Evolutionary conservation across 2,797 vertebrate species (phyloP).

Genomic region (Chrosomus eos): DNA sequence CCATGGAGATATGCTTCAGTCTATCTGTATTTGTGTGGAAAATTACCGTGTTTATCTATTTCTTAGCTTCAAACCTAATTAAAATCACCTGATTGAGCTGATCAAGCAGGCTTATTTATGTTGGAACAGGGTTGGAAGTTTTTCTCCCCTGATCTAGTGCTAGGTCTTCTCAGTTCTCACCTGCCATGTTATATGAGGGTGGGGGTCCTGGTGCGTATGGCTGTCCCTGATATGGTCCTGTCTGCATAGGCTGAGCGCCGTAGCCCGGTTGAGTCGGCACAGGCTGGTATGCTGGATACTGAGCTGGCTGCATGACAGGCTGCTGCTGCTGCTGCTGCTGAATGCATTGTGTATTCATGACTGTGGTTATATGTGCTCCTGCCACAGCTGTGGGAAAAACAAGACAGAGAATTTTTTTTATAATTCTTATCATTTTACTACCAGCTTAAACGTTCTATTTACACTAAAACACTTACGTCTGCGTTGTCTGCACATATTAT

Average conservation of each 20-base stretch:
- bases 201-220: constrained; percentile 44
- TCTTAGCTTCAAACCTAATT: too few relatives aligned
- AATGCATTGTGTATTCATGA: constrained; percentile 60
- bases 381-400: neutral
- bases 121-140: neutral
- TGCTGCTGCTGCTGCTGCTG: constrained; percentile 64
- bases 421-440: neutral
- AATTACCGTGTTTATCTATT: too few relatives aligned
- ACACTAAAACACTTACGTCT: constrained; percentile 77
- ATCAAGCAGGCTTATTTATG: too few relatives aligned
- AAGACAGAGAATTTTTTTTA: neutral
- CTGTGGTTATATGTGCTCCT: constrained; percentile 64
- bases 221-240: constrained; percentile 41
- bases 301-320: constrained; percentile 1
- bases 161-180: constrained; percentile 51
- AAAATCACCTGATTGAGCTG: too few relatives aligned
- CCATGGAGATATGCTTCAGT: too few relatives aligned
- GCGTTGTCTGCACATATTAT: constrained; percentile 84
- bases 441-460: neutral
- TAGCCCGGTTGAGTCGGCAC: constrained; percentile 67
- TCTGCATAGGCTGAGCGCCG: constrained; percentile 47
- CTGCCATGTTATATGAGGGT: constrained; percentile 61
- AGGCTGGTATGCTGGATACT: constrained; percentile 71
- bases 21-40: too few relatives aligned
- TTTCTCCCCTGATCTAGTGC: neutral